Evolutionary conservation across 2,113 vertebrate genomes (phyloP), one percentile per base, ranked within the genome.

Genomic region (Macaca nemestrina): DNA sequence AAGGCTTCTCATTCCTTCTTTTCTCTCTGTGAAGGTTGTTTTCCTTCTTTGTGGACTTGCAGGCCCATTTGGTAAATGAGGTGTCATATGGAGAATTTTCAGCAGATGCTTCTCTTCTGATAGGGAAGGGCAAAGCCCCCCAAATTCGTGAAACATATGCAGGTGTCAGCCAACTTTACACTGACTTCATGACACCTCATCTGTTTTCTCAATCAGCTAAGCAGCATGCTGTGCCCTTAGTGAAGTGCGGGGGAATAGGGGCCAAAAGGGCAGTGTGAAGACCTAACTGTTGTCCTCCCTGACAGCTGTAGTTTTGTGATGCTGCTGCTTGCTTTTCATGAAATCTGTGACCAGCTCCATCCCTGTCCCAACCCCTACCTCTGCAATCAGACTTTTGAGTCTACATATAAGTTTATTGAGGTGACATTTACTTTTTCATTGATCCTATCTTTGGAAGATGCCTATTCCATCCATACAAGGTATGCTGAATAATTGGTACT

Each of bases 401-500:
- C 57, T 14, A 5, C 32, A 1, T 8, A 1, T 32, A 35, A 84
- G 45, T 68, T 59, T 83, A 30, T 22, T 13, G 55, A 55, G 75
- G 18, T 27, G 35, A 25, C 27, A 6, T 18, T 64, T 80, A 45
- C 2, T 57, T 93, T 25, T 52, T 92, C 40, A 25, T 27, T 32
- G 13, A 40, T 25, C 40, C 22, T 45, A 3, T 64, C 83, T 86
- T 38, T 27, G 48, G 52, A 59, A 91, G 79, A 6, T 0, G 2
- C 11, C 25, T 1, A 20, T 67, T 48, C 4, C 8, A 4, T 20
- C 52, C 67, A 30, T 10, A 23, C 13, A 72, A 82, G 32, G 20
- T n/a, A 1, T 55, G 38, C 25, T 1, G 0, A 4, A 14, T 3
- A 30, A 6, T 1, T 30, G 61, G 17, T 45, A 59, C 52, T 35